Conservation (phyloP, 2,113 vertebrate species). For the Syrrhaptes paradoxus region DNA sequence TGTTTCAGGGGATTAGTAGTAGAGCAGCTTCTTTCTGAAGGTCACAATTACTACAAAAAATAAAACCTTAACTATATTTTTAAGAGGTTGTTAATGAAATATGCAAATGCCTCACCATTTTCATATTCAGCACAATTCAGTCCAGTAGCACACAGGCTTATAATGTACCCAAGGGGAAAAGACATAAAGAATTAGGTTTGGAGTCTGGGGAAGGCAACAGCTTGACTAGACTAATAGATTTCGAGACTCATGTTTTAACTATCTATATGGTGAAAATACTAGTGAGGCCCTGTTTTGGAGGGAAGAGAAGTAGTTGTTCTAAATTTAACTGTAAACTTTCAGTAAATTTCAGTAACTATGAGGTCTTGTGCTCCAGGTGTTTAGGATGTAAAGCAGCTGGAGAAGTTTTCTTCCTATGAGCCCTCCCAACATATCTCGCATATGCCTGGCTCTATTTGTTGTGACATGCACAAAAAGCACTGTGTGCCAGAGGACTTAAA, state of each 20-base stretch:
- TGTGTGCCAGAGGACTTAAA: neutral
- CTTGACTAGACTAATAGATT: conserved; percentile 67
- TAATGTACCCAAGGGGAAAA: conserved; percentile 15
- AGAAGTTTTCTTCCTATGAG: neutral
- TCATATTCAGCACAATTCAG: neutral
- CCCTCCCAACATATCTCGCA: neutral
- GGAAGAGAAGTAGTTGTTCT: neutral
- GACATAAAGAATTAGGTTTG: conserved; percentile 54
- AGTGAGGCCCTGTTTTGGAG: neutral
- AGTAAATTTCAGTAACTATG: neutral
- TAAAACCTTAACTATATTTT: neutral
- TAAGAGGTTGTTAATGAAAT: conserved; percentile 3
- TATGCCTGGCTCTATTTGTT: neutral
- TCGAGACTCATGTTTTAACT: conserved; percentile 37
- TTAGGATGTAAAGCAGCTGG: neutral
- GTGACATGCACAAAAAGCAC: neutral
- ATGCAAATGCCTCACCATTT: conserved; percentile 1
- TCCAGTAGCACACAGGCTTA: neutral
- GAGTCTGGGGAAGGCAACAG: conserved; percentile 52
- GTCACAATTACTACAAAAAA: neutral
- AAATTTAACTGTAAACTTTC: conserved; percentile 16
- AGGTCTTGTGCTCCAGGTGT: neutral
- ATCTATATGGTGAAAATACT: conserved; percentile 14
- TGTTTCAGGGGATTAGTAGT: neutral
- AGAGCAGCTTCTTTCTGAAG: neutral